Percentiles rank a stretch among this genome's conserved stretches.
Conservation (phyloP, 1,140 invertebrate genomes). For the Aricia agestis region DNA sequence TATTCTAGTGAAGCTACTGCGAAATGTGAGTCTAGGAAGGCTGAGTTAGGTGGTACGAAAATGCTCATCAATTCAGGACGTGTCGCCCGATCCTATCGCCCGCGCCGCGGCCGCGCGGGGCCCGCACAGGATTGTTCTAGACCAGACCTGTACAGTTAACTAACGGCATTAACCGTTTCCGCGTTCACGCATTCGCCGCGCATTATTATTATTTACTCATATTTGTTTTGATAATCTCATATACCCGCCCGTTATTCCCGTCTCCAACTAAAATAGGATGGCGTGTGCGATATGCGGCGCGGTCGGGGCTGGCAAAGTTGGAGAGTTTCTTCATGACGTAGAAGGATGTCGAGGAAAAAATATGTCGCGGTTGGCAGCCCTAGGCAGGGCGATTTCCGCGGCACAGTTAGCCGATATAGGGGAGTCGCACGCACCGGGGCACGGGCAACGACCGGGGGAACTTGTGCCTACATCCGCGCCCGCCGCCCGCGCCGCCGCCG, state of each 20-base stretch:
- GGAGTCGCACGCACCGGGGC: constrained; percentile 55
- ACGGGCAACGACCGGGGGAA: constrained; percentile 70
- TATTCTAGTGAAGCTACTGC: background rate
- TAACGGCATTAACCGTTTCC: constrained; percentile 70
- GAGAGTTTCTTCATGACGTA: background rate
- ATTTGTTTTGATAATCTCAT: constrained; percentile 32
- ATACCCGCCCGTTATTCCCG: no score
- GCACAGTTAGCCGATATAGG: constrained; percentile 65
- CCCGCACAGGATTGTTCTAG: constrained; percentile 67
- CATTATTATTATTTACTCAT: constrained; percentile 56
- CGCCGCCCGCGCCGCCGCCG: constrained; percentile 18
- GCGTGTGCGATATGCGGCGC: background rate
- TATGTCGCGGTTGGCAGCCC: background rate
- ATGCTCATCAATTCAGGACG: constrained; percentile 68
- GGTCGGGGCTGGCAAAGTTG: background rate
- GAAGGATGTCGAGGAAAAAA: background rate
- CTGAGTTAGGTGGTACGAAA: constrained; percentile 27
- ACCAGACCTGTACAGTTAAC: constrained; percentile 67
- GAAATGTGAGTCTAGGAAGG: background rate
- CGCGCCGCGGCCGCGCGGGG: constrained; percentile 12
- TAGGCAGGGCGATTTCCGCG: constrained; percentile 45
- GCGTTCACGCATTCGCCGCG: constrained; percentile 58
- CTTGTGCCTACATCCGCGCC: constrained; percentile 67
- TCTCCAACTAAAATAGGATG: background rate
- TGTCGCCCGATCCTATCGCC: constrained; percentile 61